phyloP scores from a whole-genome alignment of 2,113 vertebrate species.

The Toxotes jaculatrix region DNA sequence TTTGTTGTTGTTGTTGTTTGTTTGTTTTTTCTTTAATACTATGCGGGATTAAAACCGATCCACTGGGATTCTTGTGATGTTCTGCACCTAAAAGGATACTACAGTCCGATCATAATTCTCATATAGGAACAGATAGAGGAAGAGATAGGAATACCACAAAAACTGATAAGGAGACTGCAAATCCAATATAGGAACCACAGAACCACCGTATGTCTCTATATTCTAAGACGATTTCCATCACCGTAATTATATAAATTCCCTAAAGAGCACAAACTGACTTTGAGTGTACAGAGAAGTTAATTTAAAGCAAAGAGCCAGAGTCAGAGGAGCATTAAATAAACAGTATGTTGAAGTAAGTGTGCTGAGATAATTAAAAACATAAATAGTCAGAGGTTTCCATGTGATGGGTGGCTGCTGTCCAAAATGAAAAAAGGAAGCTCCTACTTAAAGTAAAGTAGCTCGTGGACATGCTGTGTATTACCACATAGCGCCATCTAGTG shows the following conservation, averaged over 20 bases:
- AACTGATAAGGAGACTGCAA: background rate
- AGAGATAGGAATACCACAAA: background rate
- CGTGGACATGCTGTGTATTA: background rate
- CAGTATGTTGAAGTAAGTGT: slow-evolving; percentile 4
- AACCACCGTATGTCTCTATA: background rate
- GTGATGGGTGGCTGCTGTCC: slow-evolving; percentile 41
- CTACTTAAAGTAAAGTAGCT: background rate
- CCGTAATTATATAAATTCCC: background rate
- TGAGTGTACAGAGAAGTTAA: slow-evolving; percentile 8
- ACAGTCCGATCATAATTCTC: background rate
- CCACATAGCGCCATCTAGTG: slow-evolving; percentile 70
- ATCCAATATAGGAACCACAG: background rate
- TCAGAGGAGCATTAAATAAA: slow-evolving; percentile 27
- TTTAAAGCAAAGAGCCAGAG: background rate
- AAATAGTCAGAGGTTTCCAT: slow-evolving; percentile 35
- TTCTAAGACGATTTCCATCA: background rate
- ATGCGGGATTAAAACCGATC: background rate
- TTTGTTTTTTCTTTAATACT: background rate
- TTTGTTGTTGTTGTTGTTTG: too few species aligned
- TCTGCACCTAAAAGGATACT: background rate
- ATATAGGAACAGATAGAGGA: background rate
- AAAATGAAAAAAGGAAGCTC: slow-evolving; percentile 21
- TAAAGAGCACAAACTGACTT: background rate
- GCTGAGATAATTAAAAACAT: slow-evolving; percentile 44
- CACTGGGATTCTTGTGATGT: background rate